These are phyloP conservation scores for Porites cylindrica DNA, from an alignment of 92 coral and sea anemone species.

Conservation along the genomic window DNA sequence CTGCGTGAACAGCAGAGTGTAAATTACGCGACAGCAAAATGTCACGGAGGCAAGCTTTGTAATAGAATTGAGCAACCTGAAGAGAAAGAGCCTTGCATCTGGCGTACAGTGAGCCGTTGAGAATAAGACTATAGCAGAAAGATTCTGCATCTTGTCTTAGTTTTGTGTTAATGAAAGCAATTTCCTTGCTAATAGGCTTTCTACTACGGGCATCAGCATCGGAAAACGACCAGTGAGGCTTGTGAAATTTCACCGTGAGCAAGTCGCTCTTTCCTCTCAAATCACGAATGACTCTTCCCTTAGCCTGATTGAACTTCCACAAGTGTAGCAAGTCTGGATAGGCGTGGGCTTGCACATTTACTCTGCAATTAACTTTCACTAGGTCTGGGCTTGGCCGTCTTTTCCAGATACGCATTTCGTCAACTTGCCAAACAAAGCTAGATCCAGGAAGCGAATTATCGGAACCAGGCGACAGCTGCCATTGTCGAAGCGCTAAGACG, in stretches of 20 bases:
- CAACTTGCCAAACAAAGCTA: conserved; percentile 87
- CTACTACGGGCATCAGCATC: conserved; percentile 77
- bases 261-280: conserved; percentile 75
- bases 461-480: conserved; percentile 72
- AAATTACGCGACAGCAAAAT: conserved; percentile 66
- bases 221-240: conserved; percentile 90
- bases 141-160: conserved; percentile 60
- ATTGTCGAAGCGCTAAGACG: conserved; percentile 78
- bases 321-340: conserved; percentile 91
- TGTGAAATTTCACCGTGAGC: conserved; percentile 77
- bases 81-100: conserved; percentile 75
- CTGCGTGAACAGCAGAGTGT: conserved; percentile 83
- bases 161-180: conserved; percentile 32
- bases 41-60: conserved; percentile 83
- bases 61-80: conserved; percentile 86
- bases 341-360: conserved; percentile 68
- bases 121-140: conserved; percentile 75
- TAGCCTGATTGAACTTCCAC: conserved; percentile 92
- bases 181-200: conserved; percentile 7
- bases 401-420: conserved; percentile 91
- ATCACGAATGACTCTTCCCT: conserved; percentile 82
- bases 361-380: conserved; percentile 77
- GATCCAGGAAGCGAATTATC: conserved; percentile 64
- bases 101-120: conserved; percentile 76
- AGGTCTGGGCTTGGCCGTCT: conserved; percentile 89